Base-by-base conservation (phyloP, 2,113 vertebrate genomes). In the Ictalurus punctatus region DNA sequence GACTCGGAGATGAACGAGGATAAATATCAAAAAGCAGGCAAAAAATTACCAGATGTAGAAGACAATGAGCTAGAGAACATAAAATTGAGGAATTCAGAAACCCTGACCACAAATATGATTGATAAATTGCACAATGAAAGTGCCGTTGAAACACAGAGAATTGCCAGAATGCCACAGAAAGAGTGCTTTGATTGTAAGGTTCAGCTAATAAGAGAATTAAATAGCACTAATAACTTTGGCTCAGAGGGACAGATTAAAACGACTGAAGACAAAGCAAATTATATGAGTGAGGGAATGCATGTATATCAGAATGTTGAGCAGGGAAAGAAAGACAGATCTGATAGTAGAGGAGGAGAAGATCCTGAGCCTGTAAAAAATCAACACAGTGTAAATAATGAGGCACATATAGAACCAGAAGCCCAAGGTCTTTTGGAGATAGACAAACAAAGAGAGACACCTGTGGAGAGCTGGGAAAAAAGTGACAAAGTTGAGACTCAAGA, bases 241-340 rank as follows among this genome's bases (percentile, higher is more conserved):
- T 16, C 63, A 14, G 79, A 87, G 21, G 25, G 25, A 23, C 85
- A 69, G 76, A 81, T 58, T 48, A 63, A 63, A 37, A 52, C 12
- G 25, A 73, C 17, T 63, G 25, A 79, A 73, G 34, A 87, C 37
- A 73, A 52, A 78, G 67, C 14, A 83, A 80, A 30, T 79, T 76
- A 44, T 86, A 48, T 52, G 48, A 44, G 30, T 19, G 6, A 87
- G 63, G 67, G 44, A 54, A 30, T 27, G 1, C 52, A 37, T 76
- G 27, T 19, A 17, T 73, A 30, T 27, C 52, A 69, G 69, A 54
- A 59, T 27, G 56, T 40, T 84, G 73, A 87, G 25, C 34, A 88
- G 37, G 76, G 69, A 78, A 61, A 83, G 52, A 40, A 67, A 81
- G 65, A 82, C 59, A 48, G 37, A 69, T 71, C 85, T 80, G 71